Evolutionary conservation across 2,113 vertebrate genomes (phyloP).

Genomic region (Motacilla alba): DNA sequence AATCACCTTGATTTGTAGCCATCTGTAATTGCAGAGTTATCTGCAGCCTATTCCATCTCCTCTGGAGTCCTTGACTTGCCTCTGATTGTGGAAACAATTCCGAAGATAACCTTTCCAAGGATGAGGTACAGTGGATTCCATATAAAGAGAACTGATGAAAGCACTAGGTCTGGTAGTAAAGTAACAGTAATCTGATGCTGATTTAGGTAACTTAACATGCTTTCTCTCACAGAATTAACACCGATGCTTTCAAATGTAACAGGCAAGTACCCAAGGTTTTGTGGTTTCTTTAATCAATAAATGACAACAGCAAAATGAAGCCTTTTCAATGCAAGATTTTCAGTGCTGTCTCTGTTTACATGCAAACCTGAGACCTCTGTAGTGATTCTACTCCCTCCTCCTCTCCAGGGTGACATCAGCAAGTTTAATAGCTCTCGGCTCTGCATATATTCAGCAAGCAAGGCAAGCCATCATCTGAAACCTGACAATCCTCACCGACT

Average conservation of each 20-base stretch:
- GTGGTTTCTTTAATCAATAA: not conserved
- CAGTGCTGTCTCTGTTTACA: not conserved
- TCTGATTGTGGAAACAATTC: slow-evolving; percentile 6
- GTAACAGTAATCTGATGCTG: not conserved
- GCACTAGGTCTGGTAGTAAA: not conserved
- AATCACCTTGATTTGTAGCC: slow-evolving; percentile 28
- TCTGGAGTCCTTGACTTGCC: slow-evolving; percentile 9
- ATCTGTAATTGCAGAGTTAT: slow-evolving; percentile 19
- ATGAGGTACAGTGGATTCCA: not conserved
- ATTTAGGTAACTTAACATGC: not conserved
- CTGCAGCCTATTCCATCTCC: not conserved
- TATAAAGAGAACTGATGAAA: not conserved
- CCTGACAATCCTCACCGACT: slow-evolving; percentile 52
- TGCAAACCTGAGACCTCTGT: not conserved
- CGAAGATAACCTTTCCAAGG: not conserved
- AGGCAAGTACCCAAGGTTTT: not conserved
- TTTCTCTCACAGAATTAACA: not conserved
- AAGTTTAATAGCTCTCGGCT: not conserved
- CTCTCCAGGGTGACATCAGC: not conserved
- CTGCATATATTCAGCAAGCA: not conserved
- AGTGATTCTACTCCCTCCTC: not conserved
- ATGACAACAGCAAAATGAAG: not conserved
- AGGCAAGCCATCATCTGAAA: slow-evolving; percentile 23
- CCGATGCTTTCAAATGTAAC: not conserved
- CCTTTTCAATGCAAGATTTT: not conserved